Evolutionary conservation across 2,113 vertebrate genomes (phyloP).

Genomic region (Apus apus): DNA sequence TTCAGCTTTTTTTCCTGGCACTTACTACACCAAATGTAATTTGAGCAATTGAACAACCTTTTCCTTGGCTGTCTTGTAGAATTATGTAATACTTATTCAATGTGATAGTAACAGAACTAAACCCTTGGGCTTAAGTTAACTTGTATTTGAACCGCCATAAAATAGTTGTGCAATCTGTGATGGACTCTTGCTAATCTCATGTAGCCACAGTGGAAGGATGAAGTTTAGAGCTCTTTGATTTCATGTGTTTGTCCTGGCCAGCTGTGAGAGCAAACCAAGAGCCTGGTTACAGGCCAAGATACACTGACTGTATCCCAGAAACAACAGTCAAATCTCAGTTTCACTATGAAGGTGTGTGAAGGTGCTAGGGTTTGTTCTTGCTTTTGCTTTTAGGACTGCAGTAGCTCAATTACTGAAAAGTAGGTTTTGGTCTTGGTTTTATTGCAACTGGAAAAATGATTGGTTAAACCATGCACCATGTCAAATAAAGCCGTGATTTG

Average conservation of each 20-base stretch:
- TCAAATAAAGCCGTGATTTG: background rate
- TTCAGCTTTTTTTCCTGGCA: background rate
- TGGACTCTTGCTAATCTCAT: background rate
- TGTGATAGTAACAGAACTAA: background rate
- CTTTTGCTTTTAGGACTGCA: background rate
- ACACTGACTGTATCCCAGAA: background rate
- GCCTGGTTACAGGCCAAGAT: no score
- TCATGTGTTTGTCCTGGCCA: background rate
- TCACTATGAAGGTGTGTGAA: background rate
- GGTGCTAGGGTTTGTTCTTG: background rate
- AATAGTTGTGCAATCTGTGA: background rate
- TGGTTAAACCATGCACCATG: fast-evolving
- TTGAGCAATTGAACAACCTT: background rate
- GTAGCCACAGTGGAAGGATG: background rate
- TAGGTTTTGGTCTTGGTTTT: background rate
- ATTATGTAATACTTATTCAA: background rate
- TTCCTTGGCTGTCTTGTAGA: background rate
- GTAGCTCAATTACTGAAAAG: background rate
- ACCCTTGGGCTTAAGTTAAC: background rate
- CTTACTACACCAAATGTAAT: background rate
- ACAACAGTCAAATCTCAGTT: background rate
- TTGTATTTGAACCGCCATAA: background rate
- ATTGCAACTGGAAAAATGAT: background rate
- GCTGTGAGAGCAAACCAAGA: background rate
- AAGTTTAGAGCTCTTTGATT: background rate